These are phyloP conservation scores for Zaprionus nigranus DNA, from an alignment of 1,140 invertebrate species.

Conservation along the genomic window DNA sequence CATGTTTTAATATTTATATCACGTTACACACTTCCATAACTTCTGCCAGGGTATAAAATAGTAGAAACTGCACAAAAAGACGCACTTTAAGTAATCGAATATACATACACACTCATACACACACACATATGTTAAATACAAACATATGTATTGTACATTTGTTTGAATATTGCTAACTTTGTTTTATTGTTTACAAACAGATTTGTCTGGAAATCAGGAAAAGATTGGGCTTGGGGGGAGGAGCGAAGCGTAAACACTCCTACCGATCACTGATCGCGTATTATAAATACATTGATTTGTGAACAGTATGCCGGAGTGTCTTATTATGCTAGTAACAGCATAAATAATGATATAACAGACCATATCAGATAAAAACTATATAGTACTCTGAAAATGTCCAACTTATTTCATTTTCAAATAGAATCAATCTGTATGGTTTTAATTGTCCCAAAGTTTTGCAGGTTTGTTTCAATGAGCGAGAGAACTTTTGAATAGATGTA, in stretches of 20 bases:
- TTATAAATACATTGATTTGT: background rate
- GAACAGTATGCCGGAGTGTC: background rate
- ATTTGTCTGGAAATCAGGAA: too few relatives aligned
- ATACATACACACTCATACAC: constrained; percentile 12
- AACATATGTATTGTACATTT: background rate
- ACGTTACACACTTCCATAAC: background rate
- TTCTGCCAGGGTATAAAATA: background rate
- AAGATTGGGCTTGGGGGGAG: background rate
- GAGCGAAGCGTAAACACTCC: constrained; percentile 8
- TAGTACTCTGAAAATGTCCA: background rate
- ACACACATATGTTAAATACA: constrained; percentile 8
- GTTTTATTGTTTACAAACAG: too few relatives aligned
- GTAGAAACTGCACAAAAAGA: background rate
- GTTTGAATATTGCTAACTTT: background rate
- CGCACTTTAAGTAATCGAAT: constrained; percentile 40
- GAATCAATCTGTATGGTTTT: too few relatives aligned
- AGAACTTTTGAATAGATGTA: too few relatives aligned
- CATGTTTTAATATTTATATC: background rate
- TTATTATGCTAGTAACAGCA: background rate
- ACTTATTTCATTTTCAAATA: background rate
- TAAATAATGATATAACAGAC: background rate
- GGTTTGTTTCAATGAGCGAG: too few relatives aligned
- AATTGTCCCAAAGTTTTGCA: too few relatives aligned
- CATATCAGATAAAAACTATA: background rate
- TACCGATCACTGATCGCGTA: background rate